Evolutionary conservation across 2,888 invertebrate species (phyloP), one percentile per base, ranked within the genome.

Genomic region (Epirrhoe tristata): DNA sequence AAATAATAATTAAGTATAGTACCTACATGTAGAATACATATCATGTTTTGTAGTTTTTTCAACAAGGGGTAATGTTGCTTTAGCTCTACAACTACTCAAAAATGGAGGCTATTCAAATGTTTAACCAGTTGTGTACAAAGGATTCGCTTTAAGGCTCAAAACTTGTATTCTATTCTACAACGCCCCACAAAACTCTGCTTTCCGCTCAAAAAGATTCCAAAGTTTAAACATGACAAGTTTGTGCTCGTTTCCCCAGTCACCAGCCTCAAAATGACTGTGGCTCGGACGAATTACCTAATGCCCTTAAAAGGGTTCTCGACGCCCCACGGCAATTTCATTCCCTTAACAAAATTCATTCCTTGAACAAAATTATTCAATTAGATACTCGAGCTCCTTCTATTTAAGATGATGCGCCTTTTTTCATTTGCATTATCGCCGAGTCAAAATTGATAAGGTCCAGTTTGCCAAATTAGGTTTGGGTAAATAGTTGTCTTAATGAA

Each of bases 291-390:
- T 83, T 81, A 81, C 80, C 81, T 81, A 82, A 84, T 82, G 79
- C 74, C 74, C 75, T 72, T 80, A 81, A 84, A 84, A 81, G 82
- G 81, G 82, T 80, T 80, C 74, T 69, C 75, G 69, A 69, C 71
- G 69, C 74, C 77, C 78, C 77, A 73, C 72, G 77, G 81, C 81
- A 81, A 81, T 84, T 81, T 77, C 77, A 80, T 83, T 83, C 80
- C 81, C 81, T 81, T 82, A 85, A 84, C 85, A 78, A 88, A 67
- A 63, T 81, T 78, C 77, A 80, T 83, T 83, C 81, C 81, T 80
- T 81, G 81, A 85, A 84, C 85, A 79, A 89, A 88, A 88, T 90
- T 88, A 89, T 89, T 89, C 87, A 88, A 88, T 90, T 89, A 87
- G 81, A 81, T 84, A 84, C 87, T 85, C 77, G 75, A 83, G 79